phyloP scores from a whole-genome alignment of 2,113 vertebrate species.

The Tamias sibiricus region DNA sequence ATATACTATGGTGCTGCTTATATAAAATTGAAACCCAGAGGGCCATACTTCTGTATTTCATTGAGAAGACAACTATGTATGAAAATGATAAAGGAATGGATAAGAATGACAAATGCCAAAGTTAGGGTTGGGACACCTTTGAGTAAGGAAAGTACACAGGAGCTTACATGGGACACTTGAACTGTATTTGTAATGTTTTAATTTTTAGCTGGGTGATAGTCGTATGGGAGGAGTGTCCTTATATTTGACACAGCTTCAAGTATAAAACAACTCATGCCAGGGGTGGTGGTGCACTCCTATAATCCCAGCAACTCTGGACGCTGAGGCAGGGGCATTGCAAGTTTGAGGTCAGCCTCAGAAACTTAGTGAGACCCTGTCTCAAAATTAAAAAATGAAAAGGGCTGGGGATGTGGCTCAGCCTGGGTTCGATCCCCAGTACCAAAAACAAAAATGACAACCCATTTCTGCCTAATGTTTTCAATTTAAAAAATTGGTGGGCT shows the following conservation, averaged over 20 bases:
- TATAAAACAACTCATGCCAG: background rate
- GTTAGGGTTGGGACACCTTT: background rate
- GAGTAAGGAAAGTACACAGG: background rate
- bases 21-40: background rate
- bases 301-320: too few relatives aligned
- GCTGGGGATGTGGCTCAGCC: too few relatives aligned
- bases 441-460: background rate
- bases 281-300: too few relatives aligned
- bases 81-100: background rate
- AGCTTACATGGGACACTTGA: background rate
- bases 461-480: background rate
- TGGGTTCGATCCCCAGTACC: too few relatives aligned
- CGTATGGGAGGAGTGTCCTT: background rate
- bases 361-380: too few relatives aligned
- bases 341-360: too few relatives aligned
- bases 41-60: background rate
- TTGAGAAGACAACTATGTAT: background rate
- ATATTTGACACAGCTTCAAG: background rate
- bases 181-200: background rate
- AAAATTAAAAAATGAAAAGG: too few relatives aligned
- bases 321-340: too few relatives aligned
- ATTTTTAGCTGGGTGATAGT: background rate
- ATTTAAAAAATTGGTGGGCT: background rate
- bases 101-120: too few relatives aligned
- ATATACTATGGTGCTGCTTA: background rate